Evolutionary conservation across 2,888 invertebrate genomes (phyloP), one percentile per base, ranked within the genome.

Genomic region (Clistopyga incitator): DNA sequence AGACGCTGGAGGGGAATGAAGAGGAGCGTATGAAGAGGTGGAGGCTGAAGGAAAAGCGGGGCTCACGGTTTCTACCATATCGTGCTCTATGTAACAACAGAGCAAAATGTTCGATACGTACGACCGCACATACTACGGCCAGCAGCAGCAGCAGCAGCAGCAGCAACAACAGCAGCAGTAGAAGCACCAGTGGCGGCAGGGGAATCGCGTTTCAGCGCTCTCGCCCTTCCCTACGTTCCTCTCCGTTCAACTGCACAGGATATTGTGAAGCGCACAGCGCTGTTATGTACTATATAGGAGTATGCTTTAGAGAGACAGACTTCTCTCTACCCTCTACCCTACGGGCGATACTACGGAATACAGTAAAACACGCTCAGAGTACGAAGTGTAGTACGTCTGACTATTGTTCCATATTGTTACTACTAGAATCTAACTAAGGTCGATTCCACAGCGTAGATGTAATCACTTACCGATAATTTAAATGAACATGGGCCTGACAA

Each of bases 71-170:
- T 59, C 61, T 34, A 65, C 67, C 54, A 45, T 65, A 65, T 61
- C 47, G 54, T 65, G 20, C 59, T 76, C 61, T 65, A 25, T 59
- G 71, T 68, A 54, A 80, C 78, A 72, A 78, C 61, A 61, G 65
- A 86, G 76, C 71, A 68, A 85, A 81, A 76, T 81, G 70, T 65
- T 81, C 75, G 75, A 81, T 80, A 68, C 64, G 64, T 38, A 74
- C 86, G 86, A 88, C 71, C 71, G 87, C 87, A 85, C 84, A 83
- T 85, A 85, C 85, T 85, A 85, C 84, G 85, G 86, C 85, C 83
- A 70, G 72, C 79, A 83, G 81, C 78, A 81, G 79, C 81, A 52
- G 18, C 50, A 50, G 50, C 82, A 70, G 78, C 64, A 52, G 75
- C 29, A 65, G 18, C 18, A 59, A 59, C 52, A 52, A 18, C 18